A percentile compares a stretch with the other conserved stretches of the same genome.
Evolutionary conservation across 2,113 vertebrate genomes (phyloP).

Genomic region (Prionailurus viverrinus): DNA sequence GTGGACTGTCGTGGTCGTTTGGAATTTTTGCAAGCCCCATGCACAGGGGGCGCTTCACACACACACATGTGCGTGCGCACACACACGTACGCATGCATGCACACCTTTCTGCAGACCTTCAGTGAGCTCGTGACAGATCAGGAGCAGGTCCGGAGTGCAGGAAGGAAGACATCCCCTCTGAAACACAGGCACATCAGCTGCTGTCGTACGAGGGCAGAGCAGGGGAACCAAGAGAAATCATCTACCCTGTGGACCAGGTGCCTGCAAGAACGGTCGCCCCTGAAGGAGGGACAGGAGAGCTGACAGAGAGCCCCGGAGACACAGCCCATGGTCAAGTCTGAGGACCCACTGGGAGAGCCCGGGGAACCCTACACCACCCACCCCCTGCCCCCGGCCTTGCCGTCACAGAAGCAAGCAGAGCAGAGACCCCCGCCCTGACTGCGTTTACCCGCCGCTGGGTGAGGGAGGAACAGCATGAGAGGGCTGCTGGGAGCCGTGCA

Average conservation of each 20-base stretch:
- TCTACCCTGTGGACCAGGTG: background rate
- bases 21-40: background rate
- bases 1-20: rapidly evolving
- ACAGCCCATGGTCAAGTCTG: background rate
- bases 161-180: too few species aligned
- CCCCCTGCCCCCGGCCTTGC: background rate
- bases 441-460: background rate
- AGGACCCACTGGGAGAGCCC: too few species aligned
- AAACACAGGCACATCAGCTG: background rate
- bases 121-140: background rate
- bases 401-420: too few species aligned
- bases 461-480: background rate
- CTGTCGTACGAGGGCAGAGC: background rate
- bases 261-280: too few species aligned
- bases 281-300: background rate
- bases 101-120: background rate
- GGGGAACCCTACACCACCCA: background rate
- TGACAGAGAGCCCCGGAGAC: background rate
- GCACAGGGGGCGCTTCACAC: background rate
- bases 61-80: rapidly evolving
- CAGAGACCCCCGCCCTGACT: rapidly evolving
- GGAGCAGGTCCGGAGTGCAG: background rate
- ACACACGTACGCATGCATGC: background rate
- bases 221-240: rapidly evolving
- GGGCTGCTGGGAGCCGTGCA: rapidly evolving